Evolutionary conservation across 1,140 invertebrate species (phyloP).

Genomic region (Sesamia nonagrioides): DNA sequence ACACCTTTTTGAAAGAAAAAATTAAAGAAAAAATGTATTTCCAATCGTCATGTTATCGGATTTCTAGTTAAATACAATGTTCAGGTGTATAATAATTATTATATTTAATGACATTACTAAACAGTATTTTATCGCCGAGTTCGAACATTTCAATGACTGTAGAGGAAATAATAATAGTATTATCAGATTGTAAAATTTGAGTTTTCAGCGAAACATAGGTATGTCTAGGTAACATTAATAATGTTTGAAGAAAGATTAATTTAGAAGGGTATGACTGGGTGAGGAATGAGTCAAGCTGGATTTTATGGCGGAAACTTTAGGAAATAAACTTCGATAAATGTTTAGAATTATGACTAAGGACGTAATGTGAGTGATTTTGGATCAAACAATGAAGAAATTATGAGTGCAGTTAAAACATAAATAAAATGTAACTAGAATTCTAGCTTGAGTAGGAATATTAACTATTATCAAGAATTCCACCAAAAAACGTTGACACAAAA

Average conservation of each 20-base stretch:
- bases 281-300: slow-evolving; percentile 24
- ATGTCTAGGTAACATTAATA: too few species aligned
- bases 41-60: not conserved
- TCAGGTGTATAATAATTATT: not conserved
- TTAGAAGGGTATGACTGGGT: slow-evolving; percentile 17
- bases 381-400: too few species aligned
- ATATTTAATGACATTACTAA: not conserved
- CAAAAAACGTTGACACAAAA: too few species aligned
- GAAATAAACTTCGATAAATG: not conserved
- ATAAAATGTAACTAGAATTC: too few species aligned
- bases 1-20: too few species aligned
- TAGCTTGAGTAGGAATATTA: too few species aligned
- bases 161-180: not conserved
- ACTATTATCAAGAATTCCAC: too few species aligned
- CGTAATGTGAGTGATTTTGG: too few species aligned
- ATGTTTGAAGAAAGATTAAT: slow-evolving; percentile 17
- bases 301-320: not conserved
- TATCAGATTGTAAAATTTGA: slow-evolving; percentile 16
- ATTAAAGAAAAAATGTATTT: too few species aligned
- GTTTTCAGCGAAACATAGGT: slow-evolving; percentile 6
- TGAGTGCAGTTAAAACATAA: too few species aligned
- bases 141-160: not conserved
- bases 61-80: not conserved
- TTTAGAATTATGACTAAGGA: not conserved
- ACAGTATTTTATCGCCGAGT: not conserved